Evolutionary conservation across 1,140 invertebrate species (phyloP), one percentile per base, ranked within the genome.

Genomic region (Cydia pomonella): DNA sequence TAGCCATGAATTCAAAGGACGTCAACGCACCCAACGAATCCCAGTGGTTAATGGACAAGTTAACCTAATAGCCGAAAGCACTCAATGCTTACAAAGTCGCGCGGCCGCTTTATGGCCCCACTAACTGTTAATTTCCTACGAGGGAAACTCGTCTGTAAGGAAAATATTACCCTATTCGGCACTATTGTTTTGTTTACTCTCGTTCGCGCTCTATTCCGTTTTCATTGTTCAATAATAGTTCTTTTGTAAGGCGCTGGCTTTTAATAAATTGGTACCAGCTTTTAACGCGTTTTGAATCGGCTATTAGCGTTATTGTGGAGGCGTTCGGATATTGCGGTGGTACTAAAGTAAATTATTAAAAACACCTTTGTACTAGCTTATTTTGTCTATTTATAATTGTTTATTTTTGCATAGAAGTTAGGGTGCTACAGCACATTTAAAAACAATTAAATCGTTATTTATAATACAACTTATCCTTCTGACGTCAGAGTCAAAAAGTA

Each of bases 1-100:
- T 33, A 73, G 59, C 47, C 25, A 53, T 41, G 47, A 83, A 83
- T 87, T 84, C 83, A 80, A 82, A 81, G 73, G 83, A 84, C 84
- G 82, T 87, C 87, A 88, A 87, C 86, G 80, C 76, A 81, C 75
- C 77, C 79, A 74, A 75, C 71, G 79, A 85, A 83, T 83, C 80
- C 84, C 76, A 87, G 83, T 83, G 84, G 82, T 90, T 87, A 92
- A 90, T 92, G 88, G 84, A 84, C 84, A 83, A 90, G 88, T 90
- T 90, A 92, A 90, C 87, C 84, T 90, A 92, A 92, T 92, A 90
- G 90, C 88, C 81, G 82, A 92, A 92, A 92, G 90, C 90, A 90
- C 88, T 92, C 88, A 89, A 90, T 90, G 88, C 87, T 87, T 89
- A 90, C 90, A 89, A 90, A 90, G 87, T 90, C 90, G 82, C 86